Base-by-base conservation (phyloP, 2,888 invertebrate genomes). In the Mermis nigrescens region DNA sequence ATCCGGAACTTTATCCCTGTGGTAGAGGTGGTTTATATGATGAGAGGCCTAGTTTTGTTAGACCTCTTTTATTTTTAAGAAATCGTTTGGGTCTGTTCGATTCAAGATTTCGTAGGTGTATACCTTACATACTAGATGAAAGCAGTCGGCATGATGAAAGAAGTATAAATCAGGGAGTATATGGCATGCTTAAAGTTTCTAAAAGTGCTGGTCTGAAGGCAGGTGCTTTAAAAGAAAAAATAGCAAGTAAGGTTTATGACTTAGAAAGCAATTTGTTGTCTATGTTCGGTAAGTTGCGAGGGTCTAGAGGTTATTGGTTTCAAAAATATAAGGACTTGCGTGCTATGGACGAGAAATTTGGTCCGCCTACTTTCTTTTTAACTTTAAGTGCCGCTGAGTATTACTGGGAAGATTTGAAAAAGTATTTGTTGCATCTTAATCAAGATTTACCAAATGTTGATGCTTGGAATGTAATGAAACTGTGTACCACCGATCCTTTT, bases 241-340 rank as follows among this genome's bases (percentile, higher is more conserved):
- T 48, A 24, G 24, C 7, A 12, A 24, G 7, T 19, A 24, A 24
- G 7, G 51, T 22, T 12, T 24, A 48, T 7, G 55, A 55, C 19
- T n/a, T 55, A 29, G 55, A 55, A 55, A 22, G 29, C 7, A 55
- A 27, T 55, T 55, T 55, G 32, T 55, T 7, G 7, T 27, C 28
- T 4, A 4, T 28, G 19, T 32, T 55, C 28, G 4, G 4, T 7
- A 31, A 32, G n/a, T 7, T 55, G n/a, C 7, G n/a, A n/a, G 55
- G 55, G n/a, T 27, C 55, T 4, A 22, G 4, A n/a, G 55, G 28
- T 7, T 55, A 55, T 55, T 55, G 28, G 55, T 4, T 7, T 28
- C 7, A 32, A 4, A 4, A 27, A 4, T n/a, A 22, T n/a, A 55
- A 7, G 7, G 55, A 55, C 55, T 29, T 55, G 29, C 29, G 29